phyloP scores from a whole-genome alignment of 2,113 vertebrate species.

The Cheilinus undulatus region DNA sequence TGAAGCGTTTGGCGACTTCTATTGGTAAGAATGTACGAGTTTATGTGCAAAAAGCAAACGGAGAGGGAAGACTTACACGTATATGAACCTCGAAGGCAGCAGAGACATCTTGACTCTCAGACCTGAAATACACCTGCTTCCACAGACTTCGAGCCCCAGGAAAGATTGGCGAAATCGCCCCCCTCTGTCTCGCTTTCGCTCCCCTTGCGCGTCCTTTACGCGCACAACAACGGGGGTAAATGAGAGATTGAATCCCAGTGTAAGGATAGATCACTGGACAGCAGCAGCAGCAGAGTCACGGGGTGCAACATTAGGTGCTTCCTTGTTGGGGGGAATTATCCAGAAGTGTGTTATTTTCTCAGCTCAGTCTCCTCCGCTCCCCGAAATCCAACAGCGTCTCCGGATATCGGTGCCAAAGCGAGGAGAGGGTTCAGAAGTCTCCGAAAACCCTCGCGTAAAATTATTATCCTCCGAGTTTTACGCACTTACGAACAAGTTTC shows the following conservation, averaged over 20 bases:
- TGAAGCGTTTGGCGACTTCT: constrained; percentile 85
- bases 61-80: constrained; percentile 83
- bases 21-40: constrained; percentile 83
- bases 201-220: constrained; percentile 78
- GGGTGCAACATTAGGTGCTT: constrained; percentile 84
- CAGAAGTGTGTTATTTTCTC: constrained; percentile 42
- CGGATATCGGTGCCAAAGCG: constrained; percentile 59
- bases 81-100: constrained; percentile 86
- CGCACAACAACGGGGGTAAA: constrained; percentile 75
- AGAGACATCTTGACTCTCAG: constrained; percentile 83
- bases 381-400: constrained; percentile 50
- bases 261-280: constrained; percentile 72
- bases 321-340: constrained; percentile 74
- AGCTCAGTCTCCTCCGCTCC: constrained; percentile 49
- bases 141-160: constrained; percentile 76
- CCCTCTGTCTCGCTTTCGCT: constrained; percentile 48
- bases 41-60: constrained; percentile 28
- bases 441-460: constrained; percentile 41
- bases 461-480: constrained; percentile 65
- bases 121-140: constrained; percentile 87
- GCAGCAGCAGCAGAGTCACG: constrained; percentile 69
- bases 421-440: constrained; percentile 54
- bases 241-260: constrained; percentile 76
- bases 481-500: constrained; percentile 29
- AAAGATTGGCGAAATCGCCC: constrained; percentile 70